A percentile compares a stretch with the other conserved stretches of the same genome.
Conservation (phyloP, 2,888 invertebrate genomes). For the Athrips mouffetella region DNA sequence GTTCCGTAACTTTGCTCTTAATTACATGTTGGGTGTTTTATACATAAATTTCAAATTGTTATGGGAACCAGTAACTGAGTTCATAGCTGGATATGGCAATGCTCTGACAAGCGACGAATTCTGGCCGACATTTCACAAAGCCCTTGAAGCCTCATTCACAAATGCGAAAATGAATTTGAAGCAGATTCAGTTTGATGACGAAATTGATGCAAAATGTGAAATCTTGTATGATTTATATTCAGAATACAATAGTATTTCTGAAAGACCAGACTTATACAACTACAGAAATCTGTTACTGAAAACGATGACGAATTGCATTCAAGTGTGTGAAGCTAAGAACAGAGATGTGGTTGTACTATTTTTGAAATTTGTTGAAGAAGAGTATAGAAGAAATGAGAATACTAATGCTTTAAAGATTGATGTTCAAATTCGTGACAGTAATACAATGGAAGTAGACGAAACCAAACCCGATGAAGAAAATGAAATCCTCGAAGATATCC, state of each 20-base stretch:
- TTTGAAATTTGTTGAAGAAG: constrained; percentile 86
- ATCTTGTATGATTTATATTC: constrained; percentile 53
- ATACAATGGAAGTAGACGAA: constrained; percentile 50
- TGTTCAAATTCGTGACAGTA: constrained; percentile 78
- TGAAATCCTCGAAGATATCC: constrained; percentile 54
- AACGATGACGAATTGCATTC: constrained; percentile 84
- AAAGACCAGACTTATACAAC: constrained; percentile 84
- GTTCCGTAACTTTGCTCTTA: constrained; percentile 82
- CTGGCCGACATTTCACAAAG: constrained; percentile 83
- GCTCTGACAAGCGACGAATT: constrained; percentile 80
- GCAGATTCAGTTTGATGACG: constrained; percentile 51
- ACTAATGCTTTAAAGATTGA: constrained; percentile 70
- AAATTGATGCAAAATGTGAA: constrained; percentile 49
- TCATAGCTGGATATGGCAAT: constrained; percentile 86
- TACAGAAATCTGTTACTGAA: constrained; percentile 90
- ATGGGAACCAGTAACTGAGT: constrained; percentile 89
- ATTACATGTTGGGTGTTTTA: constrained; percentile 89
- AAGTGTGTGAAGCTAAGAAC: constrained; percentile 88
- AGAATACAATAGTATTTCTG: constrained; percentile 62
- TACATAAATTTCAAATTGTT: constrained; percentile 92
- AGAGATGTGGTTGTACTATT: constrained; percentile 89
- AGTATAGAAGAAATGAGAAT: constrained; percentile 58
- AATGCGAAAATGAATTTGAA: constrained; percentile 62
- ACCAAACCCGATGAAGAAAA: constrained; percentile 40
- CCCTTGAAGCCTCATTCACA: constrained; percentile 74